Evolutionary conservation across 2,113 vertebrate genomes (phyloP).

Genomic region (Calyptomena viridis): DNA sequence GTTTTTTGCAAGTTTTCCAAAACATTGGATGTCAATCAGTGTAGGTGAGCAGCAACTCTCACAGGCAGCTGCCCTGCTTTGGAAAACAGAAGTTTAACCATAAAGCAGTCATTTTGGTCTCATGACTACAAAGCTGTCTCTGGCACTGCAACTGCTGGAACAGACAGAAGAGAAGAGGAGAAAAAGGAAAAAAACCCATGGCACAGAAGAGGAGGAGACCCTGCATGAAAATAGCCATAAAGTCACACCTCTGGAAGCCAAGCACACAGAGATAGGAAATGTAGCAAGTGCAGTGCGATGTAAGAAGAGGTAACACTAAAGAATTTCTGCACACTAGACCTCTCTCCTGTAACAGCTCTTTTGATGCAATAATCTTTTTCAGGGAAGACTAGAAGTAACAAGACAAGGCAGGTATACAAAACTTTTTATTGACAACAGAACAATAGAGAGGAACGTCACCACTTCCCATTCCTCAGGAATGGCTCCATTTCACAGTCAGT

Average conservation of each 20-base stretch:
- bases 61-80: not conserved
- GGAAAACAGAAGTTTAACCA: not conserved
- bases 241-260: not conserved
- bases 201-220: not conserved
- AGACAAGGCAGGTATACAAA: constrained; percentile 72
- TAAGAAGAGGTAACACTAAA: not conserved
- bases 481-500: constrained; percentile 72
- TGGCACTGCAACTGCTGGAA: not conserved
- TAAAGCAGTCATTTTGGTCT: not conserved
- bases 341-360: not conserved
- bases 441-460: constrained; percentile 76
- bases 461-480: constrained; percentile 77
- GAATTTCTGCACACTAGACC: not conserved
- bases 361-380: fast-evolving
- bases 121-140: not conserved
- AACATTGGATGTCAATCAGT: not conserved
- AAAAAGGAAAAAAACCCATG: not conserved
- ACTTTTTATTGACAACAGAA: constrained; percentile 80
- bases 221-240: not conserved
- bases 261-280: not conserved
- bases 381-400: constrained; percentile 39
- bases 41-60: not conserved
- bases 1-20: not conserved
- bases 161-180: not conserved
- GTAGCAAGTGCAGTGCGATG: not conserved